Percentiles rank a stretch among this genome's conserved stretches.
phyloP scores from a whole-genome alignment of 2,797 vertebrate species.

The Enteromius trimaculatus region DNA sequence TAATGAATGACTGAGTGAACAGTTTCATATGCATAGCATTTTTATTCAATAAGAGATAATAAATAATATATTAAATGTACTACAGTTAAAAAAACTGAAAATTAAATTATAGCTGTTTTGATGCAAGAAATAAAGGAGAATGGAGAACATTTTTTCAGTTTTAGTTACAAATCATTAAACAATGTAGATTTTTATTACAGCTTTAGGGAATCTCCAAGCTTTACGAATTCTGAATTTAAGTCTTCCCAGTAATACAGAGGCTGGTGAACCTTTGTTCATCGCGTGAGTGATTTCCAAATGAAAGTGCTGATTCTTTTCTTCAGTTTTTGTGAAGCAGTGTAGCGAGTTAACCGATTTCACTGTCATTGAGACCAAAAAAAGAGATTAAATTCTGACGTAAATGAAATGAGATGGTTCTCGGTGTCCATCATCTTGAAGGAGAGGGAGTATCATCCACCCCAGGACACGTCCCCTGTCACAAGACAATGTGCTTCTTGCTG shows the following conservation, averaged over 20 bases:
- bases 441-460: neutral
- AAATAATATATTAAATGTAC: neutral
- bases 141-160: neutral
- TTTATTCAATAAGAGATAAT: neutral
- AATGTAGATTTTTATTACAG: neutral
- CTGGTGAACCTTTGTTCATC: neutral
- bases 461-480: slow-evolving; percentile 66
- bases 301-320: neutral
- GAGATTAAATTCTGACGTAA: neutral
- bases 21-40: neutral
- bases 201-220: neutral
- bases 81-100: neutral
- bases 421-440: neutral
- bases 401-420: neutral
- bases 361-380: neutral
- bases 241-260: neutral
- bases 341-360: neutral
- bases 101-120: neutral
- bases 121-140: neutral
- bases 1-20: neutral
- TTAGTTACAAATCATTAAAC: neutral
- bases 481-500: slow-evolving; percentile 57
- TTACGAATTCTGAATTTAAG: neutral
- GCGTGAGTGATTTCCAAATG: neutral
- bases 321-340: neutral